Evolutionary conservation across 2,888 invertebrate genomes (phyloP).

Genomic region (Neoascia interrupta): DNA sequence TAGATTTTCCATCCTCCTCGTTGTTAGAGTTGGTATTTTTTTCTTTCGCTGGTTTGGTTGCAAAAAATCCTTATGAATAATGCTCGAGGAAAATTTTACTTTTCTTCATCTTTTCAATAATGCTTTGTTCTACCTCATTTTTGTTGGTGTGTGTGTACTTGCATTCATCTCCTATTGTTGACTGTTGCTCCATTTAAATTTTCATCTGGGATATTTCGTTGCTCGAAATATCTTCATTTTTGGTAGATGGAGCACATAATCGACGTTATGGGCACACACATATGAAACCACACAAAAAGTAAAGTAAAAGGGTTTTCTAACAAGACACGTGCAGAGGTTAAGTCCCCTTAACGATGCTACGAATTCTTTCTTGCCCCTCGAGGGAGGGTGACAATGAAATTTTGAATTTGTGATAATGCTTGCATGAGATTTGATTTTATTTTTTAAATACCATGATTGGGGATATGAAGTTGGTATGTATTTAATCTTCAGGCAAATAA

Average conservation of each 20-base stretch:
- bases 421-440: not conserved
- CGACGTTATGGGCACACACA: too few relatives aligned
- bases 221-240: too few relatives aligned
- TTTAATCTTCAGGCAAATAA: too few relatives aligned
- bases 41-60: not conserved
- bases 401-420: conserved; percentile 23
- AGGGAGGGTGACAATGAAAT: not conserved
- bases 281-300: too few relatives aligned
- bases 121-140: conserved; percentile 8
- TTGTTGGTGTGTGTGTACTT: not conserved
- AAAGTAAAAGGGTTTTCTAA: too few relatives aligned
- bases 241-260: too few relatives aligned
- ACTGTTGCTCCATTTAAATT: conserved; percentile 41
- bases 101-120: conserved; percentile 25
- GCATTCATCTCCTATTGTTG: conserved; percentile 21
- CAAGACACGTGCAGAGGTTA: too few relatives aligned
- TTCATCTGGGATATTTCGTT: conserved; percentile 18
- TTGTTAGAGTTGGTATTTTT: conserved; percentile 1
- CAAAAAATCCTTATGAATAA: conserved; percentile 33
- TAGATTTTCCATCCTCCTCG: conserved; percentile 28
- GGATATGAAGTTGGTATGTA: not conserved
- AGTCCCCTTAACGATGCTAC: conserved; percentile 16
- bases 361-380: not conserved
- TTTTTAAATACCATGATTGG: too few relatives aligned
- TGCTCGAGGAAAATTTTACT: conserved; percentile 28